A percentile compares a stretch with the other conserved stretches of the same genome.
Conservation (phyloP, 2,113 vertebrate species). For the Microcebus lehilahytsara region DNA sequence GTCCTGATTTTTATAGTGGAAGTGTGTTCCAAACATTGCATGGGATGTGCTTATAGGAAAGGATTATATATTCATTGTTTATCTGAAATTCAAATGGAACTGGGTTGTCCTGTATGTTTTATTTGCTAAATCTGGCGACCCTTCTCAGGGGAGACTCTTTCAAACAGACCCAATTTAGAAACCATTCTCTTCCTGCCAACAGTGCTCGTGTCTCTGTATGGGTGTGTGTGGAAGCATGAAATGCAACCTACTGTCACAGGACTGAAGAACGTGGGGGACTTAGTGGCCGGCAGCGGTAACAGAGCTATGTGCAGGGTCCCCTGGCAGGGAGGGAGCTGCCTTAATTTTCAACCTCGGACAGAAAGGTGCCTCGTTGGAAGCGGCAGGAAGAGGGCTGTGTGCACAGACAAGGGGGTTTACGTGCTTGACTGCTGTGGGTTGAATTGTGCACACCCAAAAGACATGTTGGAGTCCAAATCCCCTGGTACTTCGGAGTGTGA, state of each 20-base stretch:
- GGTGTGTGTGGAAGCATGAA: background rate
- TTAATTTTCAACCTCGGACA: background rate
- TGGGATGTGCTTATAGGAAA: background rate
- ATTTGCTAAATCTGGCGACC: background rate
- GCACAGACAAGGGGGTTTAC: accelerated
- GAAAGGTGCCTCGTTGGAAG: background rate
- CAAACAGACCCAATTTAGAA: background rate
- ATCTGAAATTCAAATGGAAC: background rate
- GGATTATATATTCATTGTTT: background rate
- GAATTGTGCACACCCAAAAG: no score
- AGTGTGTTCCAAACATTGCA: background rate
- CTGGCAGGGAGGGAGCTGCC: no score
- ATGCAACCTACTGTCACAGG: background rate
- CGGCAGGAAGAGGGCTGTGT: background rate
- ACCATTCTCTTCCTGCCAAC: background rate
- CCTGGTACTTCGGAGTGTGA: background rate
- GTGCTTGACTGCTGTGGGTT: background rate
- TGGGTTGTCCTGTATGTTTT: background rate
- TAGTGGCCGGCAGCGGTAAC: accelerated
- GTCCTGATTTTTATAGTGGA: background rate
- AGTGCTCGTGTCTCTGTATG: accelerated
- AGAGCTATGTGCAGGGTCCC: background rate
- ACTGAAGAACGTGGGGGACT: accelerated
- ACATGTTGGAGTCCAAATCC: background rate
- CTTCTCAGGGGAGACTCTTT: background rate